Base-by-base conservation (phyloP, 2,888 invertebrate genomes). In the Chymomyza fuscimana region DNA sequence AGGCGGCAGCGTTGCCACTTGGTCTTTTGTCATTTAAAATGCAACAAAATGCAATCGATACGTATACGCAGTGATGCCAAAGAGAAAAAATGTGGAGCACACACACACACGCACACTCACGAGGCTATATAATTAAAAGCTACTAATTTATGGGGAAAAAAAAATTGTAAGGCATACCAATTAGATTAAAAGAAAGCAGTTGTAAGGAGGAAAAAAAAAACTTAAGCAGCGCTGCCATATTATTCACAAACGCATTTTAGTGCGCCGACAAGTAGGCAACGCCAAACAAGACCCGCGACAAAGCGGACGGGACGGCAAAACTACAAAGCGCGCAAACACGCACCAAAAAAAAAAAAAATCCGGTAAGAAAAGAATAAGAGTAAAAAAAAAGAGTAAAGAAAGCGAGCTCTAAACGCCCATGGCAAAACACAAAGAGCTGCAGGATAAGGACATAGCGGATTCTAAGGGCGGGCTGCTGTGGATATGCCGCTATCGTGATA, bases 171-270 rank as follows among this genome's bases (percentile, higher is more conserved):
- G 5, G 15, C 58, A 10, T 58, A 54, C 16, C 16, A 54, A 54
- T 54, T 54, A 58, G 22, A 58, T 25, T 25, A 25, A 58, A 58
- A 58, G 25, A 15, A 63, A 50, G 22, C 63, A 29, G 12, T 12
- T 46, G 12, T 46, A 46, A 46, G 12, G 40, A 56, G 29, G 25
- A 50, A 25, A 32, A 7, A 7, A n/a, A n/a, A 10, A 50, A 36
- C 22, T 25, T 19, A 50, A 60, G 15, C 32, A 52, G 40, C 70
- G 70, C 81, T 83, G 77, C 74, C 77, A 87, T 80, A 89, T 86
- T 89, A 89, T 83, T 89, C 83, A 83, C 89, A 87, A 87, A 82
- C 90, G 89, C 88, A 89, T 82, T 88, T 87, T 89, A 89, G 85
- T 81, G 88, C 89, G 89, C 87, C 89, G 86, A 84, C 79, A 89